phyloP scores from a whole-genome alignment of 2,888 invertebrate genomes.

The Andrena dorsata region DNA sequence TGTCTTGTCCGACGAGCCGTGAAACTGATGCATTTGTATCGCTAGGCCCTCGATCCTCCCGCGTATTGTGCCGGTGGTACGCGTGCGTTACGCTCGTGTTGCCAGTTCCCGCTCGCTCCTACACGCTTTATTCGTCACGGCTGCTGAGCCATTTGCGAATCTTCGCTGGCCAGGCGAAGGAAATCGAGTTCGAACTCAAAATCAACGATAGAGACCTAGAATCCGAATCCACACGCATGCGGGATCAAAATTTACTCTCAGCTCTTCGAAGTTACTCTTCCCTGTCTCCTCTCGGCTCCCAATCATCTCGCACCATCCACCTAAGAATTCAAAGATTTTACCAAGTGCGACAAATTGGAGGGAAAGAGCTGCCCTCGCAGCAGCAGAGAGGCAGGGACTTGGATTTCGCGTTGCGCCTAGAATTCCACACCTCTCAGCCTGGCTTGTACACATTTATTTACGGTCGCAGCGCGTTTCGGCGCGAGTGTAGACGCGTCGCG shows the following conservation, averaged over 20 bases:
- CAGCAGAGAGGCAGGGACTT: background rate
- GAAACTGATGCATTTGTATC: slow-evolving; percentile 84
- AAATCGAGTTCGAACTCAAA: background rate
- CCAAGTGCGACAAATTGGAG: background rate
- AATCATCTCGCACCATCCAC: no score
- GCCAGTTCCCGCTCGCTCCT: slow-evolving; percentile 27
- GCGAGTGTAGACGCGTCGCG: slow-evolving; percentile 53
- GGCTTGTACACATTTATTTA: slow-evolving; percentile 59
- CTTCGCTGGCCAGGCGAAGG: background rate
- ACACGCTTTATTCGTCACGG: slow-evolving; percentile 12
- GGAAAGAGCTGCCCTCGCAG: background rate
- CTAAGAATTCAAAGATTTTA: background rate
- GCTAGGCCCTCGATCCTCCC: slow-evolving; percentile 63
- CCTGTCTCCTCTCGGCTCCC: no score
- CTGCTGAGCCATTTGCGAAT: slow-evolving; percentile 5
- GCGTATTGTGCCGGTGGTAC: slow-evolving; percentile 47
- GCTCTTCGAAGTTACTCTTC: no score
- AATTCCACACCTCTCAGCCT: slow-evolving; percentile 35
- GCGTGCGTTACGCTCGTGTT: slow-evolving; percentile 55
- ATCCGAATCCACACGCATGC: no score
- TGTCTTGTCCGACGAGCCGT: slow-evolving; percentile 84
- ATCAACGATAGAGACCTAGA: background rate
- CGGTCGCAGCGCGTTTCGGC: slow-evolving; percentile 62
- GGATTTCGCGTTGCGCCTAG: slow-evolving; percentile 21
- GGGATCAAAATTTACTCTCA: no score